Conservation (phyloP, 2,113 vertebrate genomes). For the Thryonomys swinderianus region DNA sequence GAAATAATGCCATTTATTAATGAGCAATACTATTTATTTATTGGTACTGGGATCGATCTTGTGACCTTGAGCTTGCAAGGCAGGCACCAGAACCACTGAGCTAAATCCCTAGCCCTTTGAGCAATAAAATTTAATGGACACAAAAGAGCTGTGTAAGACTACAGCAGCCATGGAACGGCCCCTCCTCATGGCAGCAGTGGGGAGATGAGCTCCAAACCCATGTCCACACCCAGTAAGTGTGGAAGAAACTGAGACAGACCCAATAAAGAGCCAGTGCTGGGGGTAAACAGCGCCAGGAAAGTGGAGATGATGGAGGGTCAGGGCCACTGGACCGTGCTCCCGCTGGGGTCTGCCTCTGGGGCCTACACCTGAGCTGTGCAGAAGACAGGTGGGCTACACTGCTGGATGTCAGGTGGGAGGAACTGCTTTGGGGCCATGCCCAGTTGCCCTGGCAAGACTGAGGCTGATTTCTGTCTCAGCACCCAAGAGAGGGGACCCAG, state of each 20-base stretch:
- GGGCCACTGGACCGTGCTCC: background rate
- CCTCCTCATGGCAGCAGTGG: background rate
- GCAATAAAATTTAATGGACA: background rate
- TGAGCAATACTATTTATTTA: background rate
- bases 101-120: background rate
- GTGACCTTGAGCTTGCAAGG: too few species aligned
- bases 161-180: background rate
- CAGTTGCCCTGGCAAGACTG: background rate
- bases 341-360: too few species aligned
- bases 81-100: too few species aligned
- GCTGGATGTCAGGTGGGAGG: background rate
- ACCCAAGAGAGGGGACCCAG: background rate
- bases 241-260: background rate
- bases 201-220: background rate
- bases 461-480: background rate
- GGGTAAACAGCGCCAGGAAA: background rate
- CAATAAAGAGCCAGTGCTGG: background rate
- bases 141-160: background rate
- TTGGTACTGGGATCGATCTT: too few species aligned
- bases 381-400: background rate
- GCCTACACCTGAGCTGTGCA: background rate
- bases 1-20: background rate
- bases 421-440: background rate
- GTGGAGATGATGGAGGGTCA: background rate
- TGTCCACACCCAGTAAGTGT: background rate